phyloP scores from a whole-genome alignment of 2,888 invertebrate species.

The Plebejus argus region DNA sequence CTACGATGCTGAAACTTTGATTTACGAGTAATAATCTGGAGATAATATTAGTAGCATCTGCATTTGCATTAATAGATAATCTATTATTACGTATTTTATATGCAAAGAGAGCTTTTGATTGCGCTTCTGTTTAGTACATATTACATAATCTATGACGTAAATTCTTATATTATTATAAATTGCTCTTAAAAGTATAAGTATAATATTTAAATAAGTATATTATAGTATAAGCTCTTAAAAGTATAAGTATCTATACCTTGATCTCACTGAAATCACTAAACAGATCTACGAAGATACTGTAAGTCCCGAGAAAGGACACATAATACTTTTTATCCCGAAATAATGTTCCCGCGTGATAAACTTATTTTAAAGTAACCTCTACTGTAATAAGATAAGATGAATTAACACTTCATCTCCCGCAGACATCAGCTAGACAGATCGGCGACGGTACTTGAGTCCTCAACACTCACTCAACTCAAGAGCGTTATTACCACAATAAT shows the following conservation, averaged over 20 bases:
- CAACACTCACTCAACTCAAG: neutral
- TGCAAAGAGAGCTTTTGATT: neutral
- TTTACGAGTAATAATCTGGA: constrained; percentile 5
- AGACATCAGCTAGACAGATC: neutral
- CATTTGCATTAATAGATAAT: neutral
- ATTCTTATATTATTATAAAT: too few species aligned
- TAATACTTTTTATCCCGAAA: too few species aligned
- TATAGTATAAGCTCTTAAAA: too few species aligned
- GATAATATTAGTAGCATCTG: neutral
- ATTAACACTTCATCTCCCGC: neutral
- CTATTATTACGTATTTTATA: neutral
- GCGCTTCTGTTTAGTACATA: neutral
- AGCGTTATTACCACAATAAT: neutral
- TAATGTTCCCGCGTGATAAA: too few species aligned
- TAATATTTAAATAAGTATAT: too few species aligned
- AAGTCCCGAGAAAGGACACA: too few species aligned
- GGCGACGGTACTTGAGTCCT: neutral
- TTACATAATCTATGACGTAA: neutral
- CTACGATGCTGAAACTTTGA: constrained; percentile 1
- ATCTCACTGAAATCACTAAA: too few species aligned
- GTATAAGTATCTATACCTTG: too few species aligned
- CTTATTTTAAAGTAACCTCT: neutral
- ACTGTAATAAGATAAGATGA: neutral
- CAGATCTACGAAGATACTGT: too few species aligned
- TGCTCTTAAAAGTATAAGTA: too few species aligned